Evolutionary conservation across 2,113 vertebrate species (phyloP).

Genomic region (Entomyzon cyanotis): DNA sequence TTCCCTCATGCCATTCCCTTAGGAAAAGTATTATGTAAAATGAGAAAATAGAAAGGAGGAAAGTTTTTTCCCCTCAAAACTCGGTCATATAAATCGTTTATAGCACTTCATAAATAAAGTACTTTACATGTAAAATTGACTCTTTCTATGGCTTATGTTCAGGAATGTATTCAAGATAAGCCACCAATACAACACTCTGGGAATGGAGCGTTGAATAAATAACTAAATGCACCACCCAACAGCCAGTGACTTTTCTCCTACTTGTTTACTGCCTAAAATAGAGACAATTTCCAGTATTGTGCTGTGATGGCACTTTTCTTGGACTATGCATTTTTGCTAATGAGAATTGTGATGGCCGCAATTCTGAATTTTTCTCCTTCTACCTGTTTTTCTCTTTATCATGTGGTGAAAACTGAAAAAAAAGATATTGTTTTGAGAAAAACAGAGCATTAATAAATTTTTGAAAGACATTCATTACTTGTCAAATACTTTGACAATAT

Average conservation of each 20-base stretch:
- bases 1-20: neutral
- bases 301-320: neutral
- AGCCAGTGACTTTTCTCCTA: neutral
- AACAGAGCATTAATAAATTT: neutral
- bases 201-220: neutral
- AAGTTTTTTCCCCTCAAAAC: neutral
- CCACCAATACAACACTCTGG: neutral
- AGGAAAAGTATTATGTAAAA: slow-evolving; percentile 25
- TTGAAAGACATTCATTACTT: neutral
- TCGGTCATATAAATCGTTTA: neutral
- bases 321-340: neutral
- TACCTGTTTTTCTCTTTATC: neutral
- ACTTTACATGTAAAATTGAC: neutral
- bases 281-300: neutral
- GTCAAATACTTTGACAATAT: neutral
- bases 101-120: neutral
- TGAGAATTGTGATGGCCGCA: neutral
- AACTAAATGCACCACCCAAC: neutral
- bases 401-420: neutral
- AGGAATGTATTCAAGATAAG: neutral
- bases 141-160: neutral
- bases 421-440: neutral
- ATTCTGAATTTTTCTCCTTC: neutral
- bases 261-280: neutral
- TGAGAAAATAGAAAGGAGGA: neutral